These are phyloP conservation scores for Helleia helle DNA, from an alignment of 2,888 invertebrate genomes.

Conservation along the genomic window DNA sequence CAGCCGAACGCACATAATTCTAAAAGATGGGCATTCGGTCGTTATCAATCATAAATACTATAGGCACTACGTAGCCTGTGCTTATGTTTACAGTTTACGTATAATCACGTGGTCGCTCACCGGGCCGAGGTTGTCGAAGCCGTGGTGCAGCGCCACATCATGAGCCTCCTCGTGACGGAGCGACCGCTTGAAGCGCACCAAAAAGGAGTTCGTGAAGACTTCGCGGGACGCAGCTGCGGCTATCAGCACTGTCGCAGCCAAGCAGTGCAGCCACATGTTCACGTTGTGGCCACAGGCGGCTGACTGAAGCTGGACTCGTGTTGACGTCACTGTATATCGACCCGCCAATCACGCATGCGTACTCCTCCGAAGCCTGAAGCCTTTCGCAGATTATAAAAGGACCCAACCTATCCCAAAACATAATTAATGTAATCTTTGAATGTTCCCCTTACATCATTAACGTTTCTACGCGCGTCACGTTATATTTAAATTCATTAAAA, in stretches of 20 bases:
- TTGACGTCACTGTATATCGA: conserved; percentile 69
- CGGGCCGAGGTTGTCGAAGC: conserved; percentile 95
- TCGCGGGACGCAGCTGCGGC: conserved; percentile 67
- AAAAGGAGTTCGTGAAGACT: conserved; percentile 96
- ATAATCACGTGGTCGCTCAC: conserved; percentile 80
- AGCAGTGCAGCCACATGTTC: conserved; percentile 66
- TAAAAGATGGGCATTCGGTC: no score
- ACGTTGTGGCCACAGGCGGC: conserved; percentile 51
- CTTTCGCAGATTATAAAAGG: conserved; percentile 45
- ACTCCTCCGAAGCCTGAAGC: conserved; percentile 22
- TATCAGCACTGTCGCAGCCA: conserved; percentile 55
- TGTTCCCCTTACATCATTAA: no score
- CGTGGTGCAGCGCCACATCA: conserved; percentile 88
- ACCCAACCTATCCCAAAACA: conserved; percentile 22
- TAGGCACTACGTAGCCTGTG: conserved; percentile 20
- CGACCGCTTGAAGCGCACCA: conserved; percentile 89
- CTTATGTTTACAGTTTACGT: conserved; percentile 50
- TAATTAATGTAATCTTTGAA: conserved; percentile 39
- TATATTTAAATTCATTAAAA: no score
- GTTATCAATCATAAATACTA: conserved; percentile 18
- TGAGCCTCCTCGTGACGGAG: conserved; percentile 85
- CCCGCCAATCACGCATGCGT: conserved; percentile 51
- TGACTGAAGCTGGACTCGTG: conserved; percentile 50
- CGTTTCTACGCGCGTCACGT: no score
- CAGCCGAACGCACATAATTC: no score